Percentiles rank a stretch among this genome's conserved stretches.
phyloP scores from a whole-genome alignment of 2,113 vertebrate genomes.

The Datnioides undecimradiatus region DNA sequence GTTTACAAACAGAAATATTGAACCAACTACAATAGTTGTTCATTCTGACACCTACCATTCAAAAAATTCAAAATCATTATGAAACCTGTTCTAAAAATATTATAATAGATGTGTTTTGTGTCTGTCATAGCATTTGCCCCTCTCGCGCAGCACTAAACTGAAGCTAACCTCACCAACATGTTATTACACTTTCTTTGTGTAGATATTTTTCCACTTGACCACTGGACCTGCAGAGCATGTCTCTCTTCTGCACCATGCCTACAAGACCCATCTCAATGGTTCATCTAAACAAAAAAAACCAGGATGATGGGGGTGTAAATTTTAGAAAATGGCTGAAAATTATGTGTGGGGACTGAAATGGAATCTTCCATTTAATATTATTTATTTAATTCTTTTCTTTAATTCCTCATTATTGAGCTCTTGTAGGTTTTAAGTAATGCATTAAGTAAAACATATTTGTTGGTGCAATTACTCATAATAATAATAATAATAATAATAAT shows the following conservation, averaged over 20 bases:
- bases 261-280: neutral
- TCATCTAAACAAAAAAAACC: neutral
- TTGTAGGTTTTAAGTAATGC: too few relatives aligned
- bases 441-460: too few relatives aligned
- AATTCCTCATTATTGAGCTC: too few relatives aligned
- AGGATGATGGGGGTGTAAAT: neutral
- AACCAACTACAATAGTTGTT: too few relatives aligned
- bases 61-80: neutral
- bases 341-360: neutral
- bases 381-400: too few relatives aligned
- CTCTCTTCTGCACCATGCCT: neutral
- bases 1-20: neutral
- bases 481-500: too few relatives aligned
- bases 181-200: conserved; percentile 16
- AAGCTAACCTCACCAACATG: conserved; percentile 29
- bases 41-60: neutral
- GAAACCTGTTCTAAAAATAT: neutral
- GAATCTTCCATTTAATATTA: too few relatives aligned
- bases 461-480: too few relatives aligned
- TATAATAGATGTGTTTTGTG: too few relatives aligned
- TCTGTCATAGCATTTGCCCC: neutral
- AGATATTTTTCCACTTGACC: neutral
- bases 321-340: neutral
- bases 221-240: conserved; percentile 13
- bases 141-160: neutral